Percentiles rank a stretch among this genome's conserved stretches.
These are phyloP conservation scores for Hydrotaea diabolus DNA, from an alignment of 2,888 invertebrate genomes.

Conservation along the genomic window DNA sequence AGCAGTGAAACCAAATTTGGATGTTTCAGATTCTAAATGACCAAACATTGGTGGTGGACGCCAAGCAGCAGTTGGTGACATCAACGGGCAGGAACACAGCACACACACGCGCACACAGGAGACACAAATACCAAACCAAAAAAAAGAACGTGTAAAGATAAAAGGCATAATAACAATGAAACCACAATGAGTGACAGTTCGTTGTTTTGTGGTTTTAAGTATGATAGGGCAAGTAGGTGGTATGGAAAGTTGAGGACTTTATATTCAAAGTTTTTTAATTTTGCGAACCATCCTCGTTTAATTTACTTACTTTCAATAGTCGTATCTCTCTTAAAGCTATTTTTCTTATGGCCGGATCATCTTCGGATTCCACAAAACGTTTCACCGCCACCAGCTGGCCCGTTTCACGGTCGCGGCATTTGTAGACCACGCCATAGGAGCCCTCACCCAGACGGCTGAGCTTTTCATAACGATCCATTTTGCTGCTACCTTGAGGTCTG, in stretches of 20 bases:
- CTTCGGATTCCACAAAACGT: slow-evolving; percentile 98
- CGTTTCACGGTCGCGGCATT: slow-evolving; percentile 96
- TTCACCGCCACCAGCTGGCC: slow-evolving; percentile 97
- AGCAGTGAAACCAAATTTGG: slow-evolving; percentile 98
- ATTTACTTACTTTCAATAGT: slow-evolving; percentile 89
- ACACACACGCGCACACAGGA: background rate
- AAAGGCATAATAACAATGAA: slow-evolving; percentile 24
- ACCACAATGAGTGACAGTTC: background rate
- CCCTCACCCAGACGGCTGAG: slow-evolving; percentile 95
- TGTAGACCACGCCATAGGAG: slow-evolving; percentile 89
- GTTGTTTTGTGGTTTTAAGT: too few species aligned
- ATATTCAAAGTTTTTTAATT: too few species aligned
- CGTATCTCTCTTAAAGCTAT: slow-evolving; percentile 97
- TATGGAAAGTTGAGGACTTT: too few species aligned
- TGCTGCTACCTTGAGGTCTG: slow-evolving; percentile 91
- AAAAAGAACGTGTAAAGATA: background rate
- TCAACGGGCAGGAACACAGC: background rate
- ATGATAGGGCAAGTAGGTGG: too few species aligned
- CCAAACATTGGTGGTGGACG: background rate
- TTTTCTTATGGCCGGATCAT: slow-evolving; percentile 97
- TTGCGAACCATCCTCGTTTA: too few species aligned
- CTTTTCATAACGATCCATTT: slow-evolving; percentile 97
- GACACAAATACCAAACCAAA: background rate
- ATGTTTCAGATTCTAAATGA: slow-evolving; percentile 94
- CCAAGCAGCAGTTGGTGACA: background rate